Evolutionary conservation across 2,113 vertebrate genomes (phyloP).

Genomic region (Buteo buteo): DNA sequence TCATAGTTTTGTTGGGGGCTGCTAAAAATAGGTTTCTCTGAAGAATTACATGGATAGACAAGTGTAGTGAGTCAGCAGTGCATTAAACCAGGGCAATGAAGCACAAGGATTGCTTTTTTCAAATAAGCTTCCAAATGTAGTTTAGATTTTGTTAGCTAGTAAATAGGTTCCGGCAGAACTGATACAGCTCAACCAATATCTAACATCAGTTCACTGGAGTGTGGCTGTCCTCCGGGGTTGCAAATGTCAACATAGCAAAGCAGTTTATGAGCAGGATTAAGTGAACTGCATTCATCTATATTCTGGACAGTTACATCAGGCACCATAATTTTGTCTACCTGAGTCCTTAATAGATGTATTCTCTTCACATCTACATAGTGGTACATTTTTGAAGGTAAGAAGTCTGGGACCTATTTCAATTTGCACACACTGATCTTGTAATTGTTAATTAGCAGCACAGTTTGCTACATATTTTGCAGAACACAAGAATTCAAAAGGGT

Average conservation of each 20-base stretch:
- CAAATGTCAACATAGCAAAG: constrained; percentile 5
- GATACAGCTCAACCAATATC: constrained; percentile 41
- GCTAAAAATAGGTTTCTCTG: background rate
- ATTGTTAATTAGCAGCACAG: background rate
- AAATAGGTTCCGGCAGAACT: constrained; percentile 22
- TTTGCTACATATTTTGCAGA: background rate
- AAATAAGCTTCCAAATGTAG: constrained; percentile 49
- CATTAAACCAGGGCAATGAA: constrained; percentile 31
- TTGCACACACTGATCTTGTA: background rate
- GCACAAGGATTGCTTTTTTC: constrained; percentile 45
- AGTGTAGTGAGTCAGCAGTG: background rate
- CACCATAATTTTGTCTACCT: background rate
- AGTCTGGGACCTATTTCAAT: background rate
- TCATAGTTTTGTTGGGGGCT: background rate
- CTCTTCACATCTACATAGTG: background rate
- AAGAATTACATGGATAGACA: background rate
- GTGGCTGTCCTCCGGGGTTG: background rate
- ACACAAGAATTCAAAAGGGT: background rate
- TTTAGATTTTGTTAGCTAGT: constrained; percentile 52
- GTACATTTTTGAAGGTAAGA: background rate
- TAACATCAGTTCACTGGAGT: constrained; percentile 25
- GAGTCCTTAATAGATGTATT: background rate
- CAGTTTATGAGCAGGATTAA: background rate
- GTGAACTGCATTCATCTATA: background rate
- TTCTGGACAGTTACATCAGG: background rate